Base-by-base conservation (phyloP, 30 jellyfish, hydroid and myxozoan species). In the Pseudorhiza aurosa region DNA sequence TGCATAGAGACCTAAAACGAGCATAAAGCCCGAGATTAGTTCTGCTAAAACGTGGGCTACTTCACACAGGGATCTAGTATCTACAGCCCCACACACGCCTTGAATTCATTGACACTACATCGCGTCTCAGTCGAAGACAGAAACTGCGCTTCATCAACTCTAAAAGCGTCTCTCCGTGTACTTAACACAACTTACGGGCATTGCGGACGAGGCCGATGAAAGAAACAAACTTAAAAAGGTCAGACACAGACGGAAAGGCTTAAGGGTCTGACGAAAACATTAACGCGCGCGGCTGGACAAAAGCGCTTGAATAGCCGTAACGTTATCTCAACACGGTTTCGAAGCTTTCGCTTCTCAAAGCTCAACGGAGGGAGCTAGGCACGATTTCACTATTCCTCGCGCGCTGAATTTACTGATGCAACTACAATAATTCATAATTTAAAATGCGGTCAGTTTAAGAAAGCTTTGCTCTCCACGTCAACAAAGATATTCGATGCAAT, bases 171-270 rank as follows among this genome's bases (percentile, higher is more conserved):
- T n/a, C n/a, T n/a, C n/a, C n/a, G n/a, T n/a, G n/a, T n/a, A n/a
- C 32, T 9, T 40, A 88, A 77, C 22, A 65, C 70, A n/a, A 28
- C 33, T 50, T 59, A n/a, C 53, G 22, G 33, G 33, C 56, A 47
- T 57, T 32, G 60, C 49, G 47, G 85, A 84, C 59, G 67, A 15
- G 69, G 72, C 60, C 7, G 67, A 19, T 53, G 12, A 19, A 7
- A 19, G 67, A 19, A 7, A 53, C 25, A 19, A 37, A 53, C 2
- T 1, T 19, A 7, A 53, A 88, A 37, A 45, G 89, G 71, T 17
- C 84, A 84, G 49, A 55, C 95, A 2, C 67, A 89, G 65, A 27
- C 91, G 65, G 95, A 84, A 65, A 27, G 89, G 77, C 77, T 64
- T 64, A 64, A 9, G 22, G 35, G 53, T 59, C 77, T 33, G 77